A percentile compares a stretch with the other conserved stretches of the same genome.
Conservation (phyloP, 2,113 vertebrate genomes). For the Lepisosteus osseus region DNA sequence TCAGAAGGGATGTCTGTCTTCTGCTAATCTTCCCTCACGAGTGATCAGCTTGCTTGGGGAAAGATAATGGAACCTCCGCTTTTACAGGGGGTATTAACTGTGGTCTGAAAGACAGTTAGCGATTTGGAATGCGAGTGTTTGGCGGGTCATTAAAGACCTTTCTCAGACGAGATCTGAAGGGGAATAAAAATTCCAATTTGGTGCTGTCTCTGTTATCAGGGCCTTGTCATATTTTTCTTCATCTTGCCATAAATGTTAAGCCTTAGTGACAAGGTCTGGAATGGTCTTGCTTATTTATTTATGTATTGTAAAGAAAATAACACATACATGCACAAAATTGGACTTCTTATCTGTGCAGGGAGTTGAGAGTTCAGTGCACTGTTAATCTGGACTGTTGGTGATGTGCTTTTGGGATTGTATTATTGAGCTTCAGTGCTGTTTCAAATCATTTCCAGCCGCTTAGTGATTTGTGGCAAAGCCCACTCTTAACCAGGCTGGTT, state of each 20-base stretch:
- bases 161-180: constrained; percentile 31
- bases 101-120: constrained; percentile 12
- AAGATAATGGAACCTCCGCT: not conserved
- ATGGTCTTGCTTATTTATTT: constrained; percentile 28
- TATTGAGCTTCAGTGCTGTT: not conserved
- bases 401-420: not conserved
- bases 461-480: too few relatives aligned
- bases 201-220: constrained; percentile 48
- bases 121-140: not conserved
- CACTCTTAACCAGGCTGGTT: too few relatives aligned
- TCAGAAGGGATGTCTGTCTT: not conserved
- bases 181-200: constrained; percentile 50
- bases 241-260: constrained; percentile 47
- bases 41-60: not conserved
- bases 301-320: constrained; percentile 24
- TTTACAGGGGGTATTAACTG: not conserved
- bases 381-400: not conserved
- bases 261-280: constrained; percentile 45
- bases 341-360: not conserved
- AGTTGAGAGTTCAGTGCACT: not conserved
- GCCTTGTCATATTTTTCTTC: constrained; percentile 49
- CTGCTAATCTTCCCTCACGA: not conserved
- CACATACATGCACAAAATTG: constrained; percentile 8
- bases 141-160: constrained; percentile 34
- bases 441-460: too few relatives aligned